phyloP scores from a whole-genome alignment of 53 echinoderm and acorn worm genomes.

The Glandiceps talaboti region DNA sequence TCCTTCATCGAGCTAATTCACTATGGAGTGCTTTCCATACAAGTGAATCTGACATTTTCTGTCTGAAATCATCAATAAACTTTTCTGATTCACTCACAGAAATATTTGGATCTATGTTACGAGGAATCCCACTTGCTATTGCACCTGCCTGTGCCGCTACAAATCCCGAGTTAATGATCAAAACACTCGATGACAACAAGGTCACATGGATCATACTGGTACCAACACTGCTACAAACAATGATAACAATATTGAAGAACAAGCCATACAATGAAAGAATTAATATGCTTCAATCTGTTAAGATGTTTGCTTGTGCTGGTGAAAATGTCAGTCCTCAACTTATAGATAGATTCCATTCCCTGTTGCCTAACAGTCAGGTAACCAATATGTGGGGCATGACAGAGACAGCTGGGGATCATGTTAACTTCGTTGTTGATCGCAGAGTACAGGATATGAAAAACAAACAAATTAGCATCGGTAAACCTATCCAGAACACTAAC shows the following conservation, averaged over 20 bases:
- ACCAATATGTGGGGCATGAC: neutral
- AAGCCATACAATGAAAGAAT: neutral
- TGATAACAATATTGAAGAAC: neutral
- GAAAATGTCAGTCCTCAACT: neutral
- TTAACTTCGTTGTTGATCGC: neutral
- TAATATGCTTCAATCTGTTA: neutral
- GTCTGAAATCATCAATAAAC: neutral
- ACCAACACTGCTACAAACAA: neutral
- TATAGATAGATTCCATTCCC: neutral
- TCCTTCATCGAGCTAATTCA: neutral
- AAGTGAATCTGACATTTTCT: neutral
- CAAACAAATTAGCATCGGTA: neutral
- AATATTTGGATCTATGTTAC: neutral
- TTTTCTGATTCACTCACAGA: neutral
- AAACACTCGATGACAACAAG: neutral
- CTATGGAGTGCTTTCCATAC: neutral
- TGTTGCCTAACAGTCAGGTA: neutral
- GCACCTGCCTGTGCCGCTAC: neutral
- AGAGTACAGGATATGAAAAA: neutral
- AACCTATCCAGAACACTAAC: neutral
- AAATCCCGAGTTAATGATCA: neutral
- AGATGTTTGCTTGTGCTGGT: neutral
- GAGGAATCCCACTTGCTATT: neutral
- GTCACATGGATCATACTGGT: neutral
- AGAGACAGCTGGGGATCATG: neutral